Base-by-base conservation (phyloP, 2,113 vertebrate genomes). In the Oenanthe oenanthe region DNA sequence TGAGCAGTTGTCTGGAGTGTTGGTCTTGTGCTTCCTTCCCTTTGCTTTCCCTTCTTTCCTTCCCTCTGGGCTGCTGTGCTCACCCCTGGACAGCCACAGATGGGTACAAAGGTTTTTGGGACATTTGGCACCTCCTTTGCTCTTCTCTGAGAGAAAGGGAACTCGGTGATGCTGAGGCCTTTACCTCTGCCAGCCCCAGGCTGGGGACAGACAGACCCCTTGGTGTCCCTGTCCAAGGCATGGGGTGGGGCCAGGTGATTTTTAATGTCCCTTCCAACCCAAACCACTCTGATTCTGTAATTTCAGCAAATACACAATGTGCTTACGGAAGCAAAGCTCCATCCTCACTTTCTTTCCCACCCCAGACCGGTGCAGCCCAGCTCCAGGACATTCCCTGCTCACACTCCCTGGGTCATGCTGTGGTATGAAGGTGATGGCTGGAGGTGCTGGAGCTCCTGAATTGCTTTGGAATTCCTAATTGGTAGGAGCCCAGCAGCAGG, bases 291-390 rank as follows among this genome's bases (percentile, higher is more conserved):
- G 31, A 16, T 48, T 56, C 63, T 40, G 21, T 17, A 2, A 26
- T 62, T 47, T 5, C 50, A 12, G 66, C 0, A 0, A 24, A 0
- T 5, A 3, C 13, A 6, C 0, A 0, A 20, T 0, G 3, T 1
- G 3, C n/a, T 68, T 4, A 0, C 1, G 22, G 71, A 42, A 54
- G 38, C 43, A 48, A 32, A 79, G 10, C 43, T 24, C 47, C 51
- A 11, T 19, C 86, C 54, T 60, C 26, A 4, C 34, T 38, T 19
- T 13, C 62, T 10, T 25, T 24, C 66, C 51, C 58, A 8, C 3
- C 71, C 79, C 32, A 3, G 12, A 47, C n/a, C 0, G 0, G 9
- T 2, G 0, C 0, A 0, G 34, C 3, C n/a, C 53, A 29, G 61
- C 84, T 17, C 1, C 2, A 6, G 9, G 70, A 20, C 7, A 4